These are phyloP conservation scores for Melanophora roralis DNA, from an alignment of 2,888 invertebrate species.

Conservation along the genomic window DNA sequence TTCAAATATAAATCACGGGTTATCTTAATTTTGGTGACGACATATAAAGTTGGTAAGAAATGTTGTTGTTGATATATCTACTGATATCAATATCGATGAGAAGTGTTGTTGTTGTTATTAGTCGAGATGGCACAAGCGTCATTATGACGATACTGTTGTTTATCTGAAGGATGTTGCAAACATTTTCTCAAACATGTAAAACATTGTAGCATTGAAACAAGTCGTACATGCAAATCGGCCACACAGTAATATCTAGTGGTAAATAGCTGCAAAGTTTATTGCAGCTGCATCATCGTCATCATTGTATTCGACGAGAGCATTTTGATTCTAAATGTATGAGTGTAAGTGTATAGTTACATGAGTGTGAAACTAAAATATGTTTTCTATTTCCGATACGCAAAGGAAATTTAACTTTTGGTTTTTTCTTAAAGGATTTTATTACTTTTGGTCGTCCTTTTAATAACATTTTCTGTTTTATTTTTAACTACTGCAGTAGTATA, in stretches of 20 bases:
- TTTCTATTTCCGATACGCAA: not conserved
- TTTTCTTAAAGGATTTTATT: not conserved
- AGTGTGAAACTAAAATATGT: too few relatives aligned
- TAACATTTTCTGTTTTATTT: not conserved
- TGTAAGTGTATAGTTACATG: too few relatives aligned
- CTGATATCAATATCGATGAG: not conserved
- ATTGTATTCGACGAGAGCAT: too few relatives aligned
- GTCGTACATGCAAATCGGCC: constrained; percentile 2
- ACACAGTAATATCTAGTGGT: not conserved
- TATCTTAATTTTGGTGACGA: too few relatives aligned
- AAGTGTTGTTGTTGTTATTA: not conserved
- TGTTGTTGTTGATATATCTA: not conserved
- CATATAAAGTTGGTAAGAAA: too few relatives aligned
- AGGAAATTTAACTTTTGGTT: not conserved
- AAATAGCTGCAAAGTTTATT: not conserved
- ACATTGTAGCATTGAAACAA: not conserved
- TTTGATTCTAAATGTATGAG: too few relatives aligned
- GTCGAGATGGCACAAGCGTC: not conserved
- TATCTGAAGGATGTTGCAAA: not conserved
- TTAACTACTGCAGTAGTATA: not conserved
- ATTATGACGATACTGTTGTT: not conserved
- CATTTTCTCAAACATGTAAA: not conserved
- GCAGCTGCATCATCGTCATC: not conserved
- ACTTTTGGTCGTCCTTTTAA: not conserved
- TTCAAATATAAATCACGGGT: too few relatives aligned